Conservation (phyloP, 2,797 vertebrate species). For the Epinephelus malabaricus region DNA sequence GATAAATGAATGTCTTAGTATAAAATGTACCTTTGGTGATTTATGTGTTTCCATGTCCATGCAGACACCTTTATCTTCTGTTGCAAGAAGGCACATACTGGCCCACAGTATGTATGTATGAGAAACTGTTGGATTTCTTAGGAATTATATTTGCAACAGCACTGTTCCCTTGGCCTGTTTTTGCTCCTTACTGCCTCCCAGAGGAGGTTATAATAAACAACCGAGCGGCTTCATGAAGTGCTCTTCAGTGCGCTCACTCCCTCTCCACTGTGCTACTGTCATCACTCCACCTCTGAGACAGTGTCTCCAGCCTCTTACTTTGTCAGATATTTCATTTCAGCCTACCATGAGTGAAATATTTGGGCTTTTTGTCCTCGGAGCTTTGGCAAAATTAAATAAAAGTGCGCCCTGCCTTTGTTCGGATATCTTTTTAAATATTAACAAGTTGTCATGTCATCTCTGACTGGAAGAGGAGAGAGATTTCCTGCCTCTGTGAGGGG, state of each 20-base stretch:
- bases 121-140: no score
- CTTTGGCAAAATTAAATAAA: slow-evolving; percentile 36
- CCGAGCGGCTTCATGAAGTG: slow-evolving; percentile 37
- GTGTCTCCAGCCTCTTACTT: slow-evolving; percentile 12
- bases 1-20: no score
- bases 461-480: slow-evolving; percentile 89
- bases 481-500: slow-evolving; percentile 84
- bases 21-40: no score
- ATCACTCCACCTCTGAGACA: slow-evolving; percentile 24
- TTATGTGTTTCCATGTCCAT: no score
- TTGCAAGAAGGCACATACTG: no score
- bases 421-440: slow-evolving; percentile 79
- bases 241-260: slow-evolving; percentile 57
- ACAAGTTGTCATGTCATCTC: slow-evolving; percentile 91
- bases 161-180: background rate
- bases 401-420: slow-evolving; percentile 73
- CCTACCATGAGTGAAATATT: slow-evolving; percentile 33
- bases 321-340: background rate
- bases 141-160: background rate
- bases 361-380: slow-evolving; percentile 9
- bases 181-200: slow-evolving; percentile 62
- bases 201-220: slow-evolving; percentile 49
- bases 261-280: slow-evolving; percentile 37
- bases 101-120: no score
- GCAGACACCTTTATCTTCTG: background rate